Conservation (phyloP, 92 coral and sea anemone species). For the Epizoanthus ramosus region DNA sequence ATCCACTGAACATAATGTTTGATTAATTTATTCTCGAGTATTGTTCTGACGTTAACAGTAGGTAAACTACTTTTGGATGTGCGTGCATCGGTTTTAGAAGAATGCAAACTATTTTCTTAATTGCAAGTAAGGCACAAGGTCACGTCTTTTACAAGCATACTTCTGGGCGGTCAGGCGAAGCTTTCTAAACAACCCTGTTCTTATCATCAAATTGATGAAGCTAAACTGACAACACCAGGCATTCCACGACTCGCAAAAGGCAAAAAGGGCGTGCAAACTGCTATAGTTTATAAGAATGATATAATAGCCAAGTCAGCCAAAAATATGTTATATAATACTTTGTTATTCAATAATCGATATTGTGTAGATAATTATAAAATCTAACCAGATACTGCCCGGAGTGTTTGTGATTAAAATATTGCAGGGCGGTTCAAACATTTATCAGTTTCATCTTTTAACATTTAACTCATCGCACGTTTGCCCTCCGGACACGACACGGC, state of each 20-base stretch:
- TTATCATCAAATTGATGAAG: background rate
- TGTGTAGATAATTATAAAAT: background rate
- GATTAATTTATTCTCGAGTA: too few relatives aligned
- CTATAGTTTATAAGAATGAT: background rate
- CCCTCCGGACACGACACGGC: slow-evolving; percentile 20
- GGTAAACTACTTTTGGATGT: background rate
- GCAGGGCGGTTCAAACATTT: slow-evolving; percentile 21
- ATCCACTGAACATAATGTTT: too few relatives aligned
- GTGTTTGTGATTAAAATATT: slow-evolving; percentile 19
- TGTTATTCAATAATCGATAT: background rate
- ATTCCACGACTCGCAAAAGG: background rate
- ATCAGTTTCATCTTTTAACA: slow-evolving; percentile 17
- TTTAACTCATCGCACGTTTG: slow-evolving; percentile 34
- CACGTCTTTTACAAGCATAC: background rate
- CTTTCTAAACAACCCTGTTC: slow-evolving; percentile 10
- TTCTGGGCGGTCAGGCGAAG: slow-evolving; percentile 13
- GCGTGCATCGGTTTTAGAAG: background rate
- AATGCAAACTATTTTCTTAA: background rate
- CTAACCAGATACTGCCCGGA: background rate
- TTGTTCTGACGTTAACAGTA: too few relatives aligned
- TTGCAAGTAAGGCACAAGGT: slow-evolving; percentile 11
- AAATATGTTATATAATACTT: background rate
- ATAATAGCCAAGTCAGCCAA: background rate
- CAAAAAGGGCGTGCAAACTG: background rate
- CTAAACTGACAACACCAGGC: background rate